Percentiles rank a stretch among this genome's conserved stretches.
Conservation (phyloP, 2,888 invertebrate genomes). For the Pegoplata infirma region DNA sequence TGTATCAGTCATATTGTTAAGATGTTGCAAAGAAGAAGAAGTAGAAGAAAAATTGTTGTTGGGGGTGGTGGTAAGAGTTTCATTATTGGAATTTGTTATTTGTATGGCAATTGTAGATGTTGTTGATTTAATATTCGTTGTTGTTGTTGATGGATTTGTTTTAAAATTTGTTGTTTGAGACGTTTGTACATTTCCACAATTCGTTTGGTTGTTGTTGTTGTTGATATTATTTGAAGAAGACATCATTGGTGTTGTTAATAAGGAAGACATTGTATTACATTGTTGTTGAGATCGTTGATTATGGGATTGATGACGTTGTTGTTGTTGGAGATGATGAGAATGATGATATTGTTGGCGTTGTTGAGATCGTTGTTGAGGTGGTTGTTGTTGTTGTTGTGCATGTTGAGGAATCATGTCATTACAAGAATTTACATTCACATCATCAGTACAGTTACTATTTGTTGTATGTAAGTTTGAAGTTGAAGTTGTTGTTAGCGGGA, state of each 20-base stretch:
- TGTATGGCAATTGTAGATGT: slow-evolving; percentile 41
- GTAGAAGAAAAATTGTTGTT: slow-evolving; percentile 24
- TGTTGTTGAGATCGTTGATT: slow-evolving; percentile 52
- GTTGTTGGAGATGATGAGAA: too few relatives aligned
- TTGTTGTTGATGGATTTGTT: slow-evolving; percentile 40
- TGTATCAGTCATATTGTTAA: slow-evolving; percentile 8
- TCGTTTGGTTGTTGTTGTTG: too few relatives aligned
- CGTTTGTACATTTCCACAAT: slow-evolving; percentile 39
- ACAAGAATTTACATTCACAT: slow-evolving; percentile 78
- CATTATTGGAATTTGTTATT: slow-evolving; percentile 23
- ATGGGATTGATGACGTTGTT: slow-evolving; percentile 14
- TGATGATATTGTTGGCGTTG: slow-evolving; percentile 59
- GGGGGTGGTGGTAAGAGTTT: background rate
- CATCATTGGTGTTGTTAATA: slow-evolving; percentile 65
- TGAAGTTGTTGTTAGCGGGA: slow-evolving; percentile 77
- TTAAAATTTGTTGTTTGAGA: slow-evolving; percentile 56
- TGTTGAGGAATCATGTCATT: slow-evolving; percentile 76
- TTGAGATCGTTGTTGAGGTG: slow-evolving; percentile 32
- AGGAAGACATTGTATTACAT: slow-evolving; percentile 37
- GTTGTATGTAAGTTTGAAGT: slow-evolving; percentile 74
- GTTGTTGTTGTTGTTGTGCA: slow-evolving; percentile 65
- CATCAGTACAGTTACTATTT: slow-evolving; percentile 77
- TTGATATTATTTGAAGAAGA: slow-evolving; percentile 6
- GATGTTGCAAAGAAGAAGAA: too few relatives aligned
- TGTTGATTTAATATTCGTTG: slow-evolving; percentile 43